Evolutionary conservation across 2,113 vertebrate species (phyloP), one percentile per base, ranked within the genome.

Genomic region (Pollachius pollachius): DNA sequence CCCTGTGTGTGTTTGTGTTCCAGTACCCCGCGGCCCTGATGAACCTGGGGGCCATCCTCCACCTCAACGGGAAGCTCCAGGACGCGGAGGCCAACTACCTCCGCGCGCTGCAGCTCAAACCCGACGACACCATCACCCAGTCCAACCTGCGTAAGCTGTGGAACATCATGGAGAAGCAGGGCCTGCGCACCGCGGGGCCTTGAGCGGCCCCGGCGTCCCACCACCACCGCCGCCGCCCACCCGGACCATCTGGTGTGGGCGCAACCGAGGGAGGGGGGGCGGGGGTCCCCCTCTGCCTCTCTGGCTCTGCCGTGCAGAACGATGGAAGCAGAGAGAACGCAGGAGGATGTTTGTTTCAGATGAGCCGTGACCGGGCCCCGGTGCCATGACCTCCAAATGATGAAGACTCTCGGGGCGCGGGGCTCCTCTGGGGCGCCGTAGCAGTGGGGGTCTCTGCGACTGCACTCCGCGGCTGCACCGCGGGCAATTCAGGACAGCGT

Each of bases 81-180:
- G 93, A 96, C 68, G 97, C 97, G 0, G 97, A 99, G 88, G 90
- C 94, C 84, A 98, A 99, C 91, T 99, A 99, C 89, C 95, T 99
- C 79, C 89, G 92, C 82, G 97, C 97, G 11, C 94, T 99, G 73
- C 94, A 93, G 70, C 94, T 98, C 81, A 99, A 99, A 77, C 97
- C 97, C 0, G 96, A 99, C 23, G 97, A 99, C 71, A 84, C 92
- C 87, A 99, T 99, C 90, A 99, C 97, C 6, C 97, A 98, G 87
- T 99, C 97, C 71, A 99, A 99, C 82, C 91, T 99, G 78, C 96
- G 96, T 66, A 99, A 99, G 85, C 89, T 99, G 69, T 97, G 96
- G 96, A 99, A 99, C 89, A 98, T 99, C 89, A 99, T 99, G 96
- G 96, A 98, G 88, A 99, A 99, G 75, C 96, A 98, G 92, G 96